phyloP scores from a whole-genome alignment of 1,140 invertebrate species.

The Aphaenogaster rudis region DNA sequence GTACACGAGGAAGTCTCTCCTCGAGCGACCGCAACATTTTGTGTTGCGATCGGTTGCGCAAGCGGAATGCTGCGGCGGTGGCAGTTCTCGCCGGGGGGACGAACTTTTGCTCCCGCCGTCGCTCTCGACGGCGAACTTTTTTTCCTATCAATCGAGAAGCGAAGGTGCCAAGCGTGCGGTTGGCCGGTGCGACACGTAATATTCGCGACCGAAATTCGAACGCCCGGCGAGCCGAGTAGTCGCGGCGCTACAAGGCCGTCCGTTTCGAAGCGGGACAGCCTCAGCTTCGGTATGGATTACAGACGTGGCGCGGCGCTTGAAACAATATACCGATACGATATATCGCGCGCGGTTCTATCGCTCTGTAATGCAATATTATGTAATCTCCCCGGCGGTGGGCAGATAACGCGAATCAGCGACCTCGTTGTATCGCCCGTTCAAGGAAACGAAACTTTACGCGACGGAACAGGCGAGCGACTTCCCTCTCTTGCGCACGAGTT shows the following conservation, averaged over 20 bases:
- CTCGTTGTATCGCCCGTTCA: constrained; percentile 16
- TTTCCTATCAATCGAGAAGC: constrained; percentile 56
- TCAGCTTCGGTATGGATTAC: constrained; percentile 80
- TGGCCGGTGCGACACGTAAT: constrained; percentile 76
- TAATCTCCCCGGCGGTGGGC: constrained; percentile 30
- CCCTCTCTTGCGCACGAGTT: neutral
- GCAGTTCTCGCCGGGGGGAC: constrained; percentile 1
- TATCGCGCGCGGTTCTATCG: constrained; percentile 58
- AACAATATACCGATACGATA: constrained; percentile 78
- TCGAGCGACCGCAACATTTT: neutral
- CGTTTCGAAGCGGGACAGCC: constrained; percentile 67
- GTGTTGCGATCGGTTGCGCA: constrained; percentile 30
- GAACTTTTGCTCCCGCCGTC: constrained; percentile 8
- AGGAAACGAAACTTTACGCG: constrained; percentile 47
- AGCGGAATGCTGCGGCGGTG: constrained; percentile 19
- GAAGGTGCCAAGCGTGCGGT: constrained; percentile 69
- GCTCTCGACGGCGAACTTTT: neutral
- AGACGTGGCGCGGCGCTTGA: constrained; percentile 76
- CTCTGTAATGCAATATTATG: constrained; percentile 58
- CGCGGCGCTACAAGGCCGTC: constrained; percentile 76
- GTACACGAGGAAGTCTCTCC: neutral
- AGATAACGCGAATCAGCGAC: constrained; percentile 67
- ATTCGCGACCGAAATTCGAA: constrained; percentile 80
- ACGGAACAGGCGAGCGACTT: neutral
- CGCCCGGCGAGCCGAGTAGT: constrained; percentile 19